phyloP scores from a whole-genome alignment of 2,888 invertebrate genomes.

The Cataglyphis cursor region DNA sequence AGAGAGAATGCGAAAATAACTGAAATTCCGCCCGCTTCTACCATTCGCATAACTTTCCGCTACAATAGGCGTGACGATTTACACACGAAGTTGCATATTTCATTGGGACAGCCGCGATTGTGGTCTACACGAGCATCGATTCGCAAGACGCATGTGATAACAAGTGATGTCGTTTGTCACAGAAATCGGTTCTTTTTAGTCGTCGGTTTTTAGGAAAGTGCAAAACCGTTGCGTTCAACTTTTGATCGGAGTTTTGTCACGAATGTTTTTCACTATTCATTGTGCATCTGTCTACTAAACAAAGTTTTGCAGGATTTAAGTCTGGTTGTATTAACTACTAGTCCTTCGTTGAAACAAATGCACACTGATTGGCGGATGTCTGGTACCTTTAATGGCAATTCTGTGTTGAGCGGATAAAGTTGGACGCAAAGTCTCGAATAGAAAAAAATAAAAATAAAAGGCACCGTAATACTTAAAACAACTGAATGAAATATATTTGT shows the following conservation, averaged over 20 bases:
- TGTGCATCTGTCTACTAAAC: not conserved
- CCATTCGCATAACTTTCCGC: conserved; percentile 78
- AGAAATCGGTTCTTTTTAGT: not conserved
- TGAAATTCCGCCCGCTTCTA: conserved; percentile 74
- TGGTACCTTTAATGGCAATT: conserved; percentile 61
- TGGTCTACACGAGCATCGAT: conserved; percentile 3
- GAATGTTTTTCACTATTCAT: conserved; percentile 25
- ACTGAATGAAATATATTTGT: not conserved
- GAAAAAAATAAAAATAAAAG: conserved; percentile 18
- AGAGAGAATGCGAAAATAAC: conserved; percentile 73
- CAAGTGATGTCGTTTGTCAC: not conserved
- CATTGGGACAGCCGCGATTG: conserved; percentile 38
- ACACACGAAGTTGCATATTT: conserved; percentile 46
- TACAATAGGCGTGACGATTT: conserved; percentile 44
- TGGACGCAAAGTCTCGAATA: conserved; percentile 5
- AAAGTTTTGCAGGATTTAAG: conserved; percentile 43
- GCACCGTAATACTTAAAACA: not conserved
- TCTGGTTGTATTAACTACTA: conserved; percentile 18
- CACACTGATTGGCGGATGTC: conserved; percentile 12
- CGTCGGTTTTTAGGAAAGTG: not conserved
- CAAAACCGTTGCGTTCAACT: not conserved
- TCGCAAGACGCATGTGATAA: not conserved
- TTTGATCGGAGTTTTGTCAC: not conserved
- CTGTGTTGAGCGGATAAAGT: conserved; percentile 50
- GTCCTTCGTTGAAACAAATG: conserved; percentile 27